Conservation (phyloP, 2,797 vertebrate genomes). For the Hafferia zeledoni region DNA sequence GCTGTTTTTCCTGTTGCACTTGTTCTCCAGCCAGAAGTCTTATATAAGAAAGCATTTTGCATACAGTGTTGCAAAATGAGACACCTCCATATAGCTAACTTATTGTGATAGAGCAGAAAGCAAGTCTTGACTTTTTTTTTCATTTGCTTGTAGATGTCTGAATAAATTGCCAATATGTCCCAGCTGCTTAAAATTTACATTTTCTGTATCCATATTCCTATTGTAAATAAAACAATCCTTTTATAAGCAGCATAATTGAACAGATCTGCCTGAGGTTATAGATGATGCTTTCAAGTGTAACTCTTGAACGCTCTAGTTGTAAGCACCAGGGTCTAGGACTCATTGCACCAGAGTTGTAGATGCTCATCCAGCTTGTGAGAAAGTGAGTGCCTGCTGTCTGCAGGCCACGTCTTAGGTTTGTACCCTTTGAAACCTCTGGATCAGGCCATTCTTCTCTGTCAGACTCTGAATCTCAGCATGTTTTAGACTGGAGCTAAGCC, state of each 20-base stretch:
- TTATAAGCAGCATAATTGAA: background rate
- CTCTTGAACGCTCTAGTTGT: background rate
- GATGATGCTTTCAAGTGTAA: background rate
- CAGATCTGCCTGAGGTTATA: background rate
- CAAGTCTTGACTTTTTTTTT: background rate
- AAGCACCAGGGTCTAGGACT: background rate
- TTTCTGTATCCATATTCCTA: background rate
- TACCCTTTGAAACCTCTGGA: background rate
- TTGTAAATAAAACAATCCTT: background rate
- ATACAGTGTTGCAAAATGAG: background rate
- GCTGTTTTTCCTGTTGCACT: constrained; percentile 44
- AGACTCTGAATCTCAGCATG: background rate
- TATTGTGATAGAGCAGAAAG: background rate
- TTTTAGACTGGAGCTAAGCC: background rate
- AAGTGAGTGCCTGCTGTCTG: background rate
- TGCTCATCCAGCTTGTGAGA: background rate
- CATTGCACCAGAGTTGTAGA: background rate
- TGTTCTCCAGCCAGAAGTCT: constrained; percentile 5
- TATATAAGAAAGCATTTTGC: background rate
- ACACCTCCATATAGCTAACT: background rate
- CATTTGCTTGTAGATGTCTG: background rate
- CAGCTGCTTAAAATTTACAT: background rate
- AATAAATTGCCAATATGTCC: background rate
- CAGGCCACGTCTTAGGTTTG: accelerated
- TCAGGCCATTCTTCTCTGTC: background rate